These are phyloP conservation scores for Noctua janthina DNA, from an alignment of 2,888 invertebrate species.

Conservation along the genomic window DNA sequence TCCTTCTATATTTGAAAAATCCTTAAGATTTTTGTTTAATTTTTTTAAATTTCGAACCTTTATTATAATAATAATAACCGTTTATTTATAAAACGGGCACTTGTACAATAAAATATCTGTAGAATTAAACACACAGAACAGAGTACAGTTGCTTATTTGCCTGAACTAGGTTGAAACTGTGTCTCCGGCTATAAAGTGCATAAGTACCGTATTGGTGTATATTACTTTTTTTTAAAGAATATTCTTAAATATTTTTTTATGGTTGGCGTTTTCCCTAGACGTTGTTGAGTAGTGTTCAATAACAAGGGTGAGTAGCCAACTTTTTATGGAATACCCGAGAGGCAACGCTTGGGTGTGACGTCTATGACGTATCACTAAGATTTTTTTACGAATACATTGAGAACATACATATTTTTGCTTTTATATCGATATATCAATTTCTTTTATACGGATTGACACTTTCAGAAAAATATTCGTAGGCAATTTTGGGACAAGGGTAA, in stretches of 20 bases:
- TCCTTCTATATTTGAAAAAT: not conserved
- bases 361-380: constrained; percentile 89
- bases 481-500: constrained; percentile 76
- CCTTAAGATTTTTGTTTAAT: not conserved
- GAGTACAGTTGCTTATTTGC: not conserved
- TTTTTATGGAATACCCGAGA: constrained; percentile 86
- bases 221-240: not conserved
- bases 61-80: not conserved
- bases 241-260: not conserved
- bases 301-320: constrained; percentile 70
- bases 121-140: not conserved
- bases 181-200: not conserved
- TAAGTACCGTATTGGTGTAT: not conserved
- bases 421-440: constrained; percentile 89
- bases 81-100: not conserved
- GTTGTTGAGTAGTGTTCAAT: constrained; percentile 6
- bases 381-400: constrained; percentile 85
- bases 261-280: not conserved
- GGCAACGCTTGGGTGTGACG: constrained; percentile 83
- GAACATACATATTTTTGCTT: constrained; percentile 90
- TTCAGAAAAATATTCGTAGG: constrained; percentile 68
- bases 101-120: not conserved
- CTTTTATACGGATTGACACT: constrained; percentile 83
- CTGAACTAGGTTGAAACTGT: not conserved
- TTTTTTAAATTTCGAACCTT: not conserved